Evolutionary conservation across 2,113 vertebrate species (phyloP), one percentile per base, ranked within the genome.

Genomic region (Brienomyrus longianalis): DNA sequence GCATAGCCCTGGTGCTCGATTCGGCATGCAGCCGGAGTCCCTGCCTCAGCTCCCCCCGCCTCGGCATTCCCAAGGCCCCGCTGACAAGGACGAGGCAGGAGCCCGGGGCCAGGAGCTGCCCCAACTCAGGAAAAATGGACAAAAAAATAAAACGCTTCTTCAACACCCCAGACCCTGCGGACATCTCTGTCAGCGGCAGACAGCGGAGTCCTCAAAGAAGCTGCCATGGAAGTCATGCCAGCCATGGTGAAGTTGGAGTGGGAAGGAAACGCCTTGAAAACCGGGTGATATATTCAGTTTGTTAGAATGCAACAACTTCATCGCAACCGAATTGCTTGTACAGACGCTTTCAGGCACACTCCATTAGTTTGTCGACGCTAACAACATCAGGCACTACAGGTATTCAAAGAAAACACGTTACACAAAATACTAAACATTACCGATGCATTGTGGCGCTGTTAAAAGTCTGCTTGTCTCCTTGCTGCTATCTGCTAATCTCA

Each of bases 21-120:
- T 95, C 92, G 93, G 94, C 95, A 95, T 95, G 95, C 95, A 95
- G 94, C 91, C 94, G 92, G 91, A 93, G 93, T 93, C 93, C 77
- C 70, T 45, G 48, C 62, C 50, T 51, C 47, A 50, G 43, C 27
- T 48, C 21, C 51, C 74, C 47, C 47, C 80, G 54, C 54, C 48
- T 51, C 83, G n/a, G 54, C 13, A 90, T 87, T 91, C 85, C 31
- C 74, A 23, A 56, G 45, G 23, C 89, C 52, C 43, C 47, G n/a
- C 45, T n/a, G 54, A 89, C 70, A 77, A 77, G 84, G 70, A 77
- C 70, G 43, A 31, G 39, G 59, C 48, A 21, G 88, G 48, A 77
- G n/a, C 62, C n/a, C 9, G 2, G 3, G 9, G 13, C 15, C 70
- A 39, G 31, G 9, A 74, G 13, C n/a, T 74, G 70, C 70, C 13